Base-by-base conservation (phyloP, 2,113 vertebrate genomes). In the Dicrurus megarhynchus region DNA sequence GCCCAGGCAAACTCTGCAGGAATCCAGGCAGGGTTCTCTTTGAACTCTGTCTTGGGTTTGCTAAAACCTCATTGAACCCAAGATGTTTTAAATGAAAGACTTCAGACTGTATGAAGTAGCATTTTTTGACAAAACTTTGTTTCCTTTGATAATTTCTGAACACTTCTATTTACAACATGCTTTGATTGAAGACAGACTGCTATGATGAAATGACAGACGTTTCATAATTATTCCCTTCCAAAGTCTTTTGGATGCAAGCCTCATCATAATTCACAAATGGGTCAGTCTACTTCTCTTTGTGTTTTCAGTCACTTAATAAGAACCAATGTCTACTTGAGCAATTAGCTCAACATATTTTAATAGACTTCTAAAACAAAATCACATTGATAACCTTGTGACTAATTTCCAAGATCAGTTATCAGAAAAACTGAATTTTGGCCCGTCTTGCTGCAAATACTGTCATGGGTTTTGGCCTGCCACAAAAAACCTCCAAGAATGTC, bases 131-230 rank as follows among this genome's bases (percentile, higher is more conserved):
- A 94, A 96, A 96, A 95, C 90, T 92, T 85, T 77, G 68, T 86
- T 95, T 97, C 88, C 75, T 97, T 96, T 96, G 79, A 90, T 96
- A 97, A 97, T 96, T 96, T 93, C 92, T 97, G 94, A 97, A 94
- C 90, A 94, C 59, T 93, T 90, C 90, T 92, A 92, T 94, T 96
- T 97, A 94, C 94, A 93, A 93, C 79, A 92, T 70, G n/a, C 55
- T 95, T 93, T 97, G 92, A 96, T 93, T 95, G 76, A 88, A 97
- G 90, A 92, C 95, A 97, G 96, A 90, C 37, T 88, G 42, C 78
- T 88, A 88, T 77, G 88, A 70, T 50, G 79, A 93, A 95, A 96
- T 86, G 88, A 90, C 91, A 92, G 71, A 61, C 6, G 0, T 93
- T 95, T 93, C 71, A 77, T 84, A 90, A 92, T 97, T 93, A 90